Base-by-base conservation (phyloP, 2,113 vertebrate genomes). In the Entosphenus tridentatus region DNA sequence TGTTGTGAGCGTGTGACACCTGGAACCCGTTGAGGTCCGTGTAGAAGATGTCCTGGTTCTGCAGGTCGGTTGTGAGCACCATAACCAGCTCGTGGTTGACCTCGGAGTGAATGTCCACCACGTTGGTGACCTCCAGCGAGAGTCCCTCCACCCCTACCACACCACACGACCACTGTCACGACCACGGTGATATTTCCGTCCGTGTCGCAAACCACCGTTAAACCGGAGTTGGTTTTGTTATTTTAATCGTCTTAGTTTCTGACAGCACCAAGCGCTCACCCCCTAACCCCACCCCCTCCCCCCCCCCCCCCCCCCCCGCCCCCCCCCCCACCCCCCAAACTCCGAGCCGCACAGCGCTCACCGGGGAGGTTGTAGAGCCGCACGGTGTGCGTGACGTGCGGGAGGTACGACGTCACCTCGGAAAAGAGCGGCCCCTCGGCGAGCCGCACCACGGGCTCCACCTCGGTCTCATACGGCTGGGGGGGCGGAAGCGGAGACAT, bases 11-110 rank as follows among this genome's bases (percentile, higher is more conserved):
- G 39, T 39, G 39, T 39, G 39, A 39, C 68, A 93, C 90, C 88
- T 95, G 90, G 76, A 85, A 96, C 68, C 89, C 84, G 73, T 96
- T 96, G 73, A 96, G 84, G 75, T 96, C 90, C 18, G 78, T 80
- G 76, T 80, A 89, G 80, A 93, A 95, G 75, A 75, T 82, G 69
- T 90, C 82, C 71, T 81, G 77, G 68, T 73, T 93, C 73, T 84
- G 82, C 65, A 89, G 72, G 10, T 85, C 79, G 57, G 83, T 88
- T 69, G 82, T 79, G 73, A 95, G 81, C 73, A 83, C 83, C 89
- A 95, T 95, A 68, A 80, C 86, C 70, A 96, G 86, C 75, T 95
- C 89, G 56, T 73, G 81, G 76, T 96, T 95, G 74, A 79, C 76
- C 78, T 90, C 85, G 69, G 81, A 83, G 74, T 86, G 81, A 72